Evolutionary conservation across 2,797 vertebrate species (phyloP), one percentile per base, ranked within the genome.

Genomic region (Tenualosa thibaudeaui): DNA sequence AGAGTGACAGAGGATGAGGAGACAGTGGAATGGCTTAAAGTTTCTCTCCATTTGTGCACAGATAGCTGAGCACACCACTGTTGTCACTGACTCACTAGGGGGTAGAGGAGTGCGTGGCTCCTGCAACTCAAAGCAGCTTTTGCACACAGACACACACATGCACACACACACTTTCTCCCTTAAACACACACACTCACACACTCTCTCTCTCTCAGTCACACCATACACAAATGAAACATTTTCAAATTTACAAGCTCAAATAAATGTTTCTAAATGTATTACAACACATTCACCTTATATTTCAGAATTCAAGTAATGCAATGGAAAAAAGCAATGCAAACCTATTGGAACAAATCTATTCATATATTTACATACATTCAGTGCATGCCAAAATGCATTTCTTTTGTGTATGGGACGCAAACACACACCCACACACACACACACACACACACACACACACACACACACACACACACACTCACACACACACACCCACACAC

Each of bases 341-440:
- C 8, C 0, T 12, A 12, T 51, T 51, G 7, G 8, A 51, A 51
- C 50, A 51, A 51, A 51, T 51, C 7, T 51, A 6, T 51, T 51
- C 50, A 51, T 2, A 51, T 51, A 9, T 51, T 51, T 51, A 12
- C 50, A 9, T 51, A 46, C 2, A 46, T 46, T 7, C 46, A 46
- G 3, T 46, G 46, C 46, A 46, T 46, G 46, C 50, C 10, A 9
- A 51, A 9, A 51, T 12, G 50, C 8, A 51, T 51, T 51, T 9
- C 50, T 51, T 51, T 51, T 51, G 50, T 9, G 50, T 51, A 51
- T 51, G 50, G 10, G 8, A 81, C 5, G 13, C 37, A 49, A 26
- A 81, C 75, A 81, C 26, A 65, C 62, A 26, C 62, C 31, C n/a
- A 65, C n/a, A 62, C 60, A 62, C 22, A 62, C 60, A 65, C 49